A percentile compares a stretch with the other conserved stretches of the same genome.
Evolutionary conservation across 2,797 vertebrate species (phyloP).

Genomic region (Vireo griseus): DNA sequence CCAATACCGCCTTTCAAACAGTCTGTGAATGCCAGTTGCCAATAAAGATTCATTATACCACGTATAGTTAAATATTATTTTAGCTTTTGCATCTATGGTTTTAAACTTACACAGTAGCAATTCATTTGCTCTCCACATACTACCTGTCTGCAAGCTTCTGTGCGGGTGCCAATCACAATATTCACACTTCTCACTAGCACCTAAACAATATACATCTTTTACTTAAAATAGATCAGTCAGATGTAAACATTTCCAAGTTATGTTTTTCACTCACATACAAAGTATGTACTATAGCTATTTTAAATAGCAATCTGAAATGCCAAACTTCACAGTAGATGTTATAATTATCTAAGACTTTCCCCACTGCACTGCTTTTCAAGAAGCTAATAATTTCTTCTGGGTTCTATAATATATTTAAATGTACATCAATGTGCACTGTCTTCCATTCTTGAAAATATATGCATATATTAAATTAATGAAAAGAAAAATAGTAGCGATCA

Average conservation of each 20-base stretch:
- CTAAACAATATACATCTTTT: conserved; percentile 46
- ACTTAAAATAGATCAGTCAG: conserved; percentile 59
- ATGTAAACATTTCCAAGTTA: conserved; percentile 33
- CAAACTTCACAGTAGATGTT: conserved; percentile 27
- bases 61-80: conserved; percentile 69
- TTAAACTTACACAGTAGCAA: conserved; percentile 68
- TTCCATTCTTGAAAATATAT: not conserved
- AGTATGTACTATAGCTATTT: conserved; percentile 29
- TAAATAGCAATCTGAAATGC: conserved; percentile 7
- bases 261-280: conserved; percentile 21
- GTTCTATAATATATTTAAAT: not conserved
- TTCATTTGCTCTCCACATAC: conserved; percentile 45
- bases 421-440: not conserved
- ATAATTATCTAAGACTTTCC: not conserved
- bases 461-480: not conserved
- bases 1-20: conserved; percentile 70
- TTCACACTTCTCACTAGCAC: conserved; percentile 61
- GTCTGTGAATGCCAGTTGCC: conserved; percentile 68
- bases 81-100: conserved; percentile 64
- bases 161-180: conserved; percentile 61
- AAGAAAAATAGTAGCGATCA: not conserved
- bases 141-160: conserved; percentile 58
- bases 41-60: conserved; percentile 72
- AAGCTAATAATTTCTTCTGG: not conserved
- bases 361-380: not conserved